Evolutionary conservation across 1,140 invertebrate species (phyloP).

Genomic region (Lutraria rhynchaena): DNA sequence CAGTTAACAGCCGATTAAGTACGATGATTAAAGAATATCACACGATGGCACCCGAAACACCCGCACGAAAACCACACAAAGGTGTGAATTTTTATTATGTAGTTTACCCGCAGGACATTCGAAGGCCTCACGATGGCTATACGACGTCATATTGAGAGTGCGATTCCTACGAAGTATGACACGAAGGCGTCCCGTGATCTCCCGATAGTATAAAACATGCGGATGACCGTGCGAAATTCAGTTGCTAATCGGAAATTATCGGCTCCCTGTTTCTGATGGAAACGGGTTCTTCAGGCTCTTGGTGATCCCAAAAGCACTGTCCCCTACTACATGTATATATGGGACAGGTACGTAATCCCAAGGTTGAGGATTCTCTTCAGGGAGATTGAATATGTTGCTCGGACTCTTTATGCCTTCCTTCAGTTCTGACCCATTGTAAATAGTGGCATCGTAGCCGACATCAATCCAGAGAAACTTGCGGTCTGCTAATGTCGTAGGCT

Average conservation of each 20-base stretch:
- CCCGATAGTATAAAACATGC: neutral
- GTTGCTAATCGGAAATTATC: slow-evolving; percentile 60
- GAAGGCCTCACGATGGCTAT: slow-evolving; percentile 37
- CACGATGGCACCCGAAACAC: too few species aligned
- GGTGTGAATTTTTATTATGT: slow-evolving; percentile 3
- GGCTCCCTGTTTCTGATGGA: too few species aligned
- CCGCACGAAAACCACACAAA: too few species aligned
- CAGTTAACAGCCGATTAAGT: too few species aligned
- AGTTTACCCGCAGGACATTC: slow-evolving; percentile 28
- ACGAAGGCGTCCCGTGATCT: neutral
- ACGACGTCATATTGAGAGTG: slow-evolving; percentile 21
- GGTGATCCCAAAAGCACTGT: slow-evolving; percentile 31
- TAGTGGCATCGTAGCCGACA: slow-evolving; percentile 17
- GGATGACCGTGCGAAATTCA: too few species aligned
- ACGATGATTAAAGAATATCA: too few species aligned
- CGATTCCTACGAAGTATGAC: slow-evolving; percentile 23
- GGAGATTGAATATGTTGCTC: slow-evolving; percentile 30
- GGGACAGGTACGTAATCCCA: slow-evolving; percentile 44
- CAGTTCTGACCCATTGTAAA: slow-evolving; percentile 18
- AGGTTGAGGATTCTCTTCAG: slow-evolving; percentile 44
- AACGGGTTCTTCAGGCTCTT: too few species aligned
- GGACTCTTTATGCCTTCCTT: slow-evolving; percentile 11
- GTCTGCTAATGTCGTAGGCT: too few species aligned
- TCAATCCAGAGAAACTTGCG: neutral
- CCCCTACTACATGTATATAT: slow-evolving; percentile 3